Base-by-base conservation (phyloP, 2,797 vertebrate genomes). In the Micrastur ruficollis region DNA sequence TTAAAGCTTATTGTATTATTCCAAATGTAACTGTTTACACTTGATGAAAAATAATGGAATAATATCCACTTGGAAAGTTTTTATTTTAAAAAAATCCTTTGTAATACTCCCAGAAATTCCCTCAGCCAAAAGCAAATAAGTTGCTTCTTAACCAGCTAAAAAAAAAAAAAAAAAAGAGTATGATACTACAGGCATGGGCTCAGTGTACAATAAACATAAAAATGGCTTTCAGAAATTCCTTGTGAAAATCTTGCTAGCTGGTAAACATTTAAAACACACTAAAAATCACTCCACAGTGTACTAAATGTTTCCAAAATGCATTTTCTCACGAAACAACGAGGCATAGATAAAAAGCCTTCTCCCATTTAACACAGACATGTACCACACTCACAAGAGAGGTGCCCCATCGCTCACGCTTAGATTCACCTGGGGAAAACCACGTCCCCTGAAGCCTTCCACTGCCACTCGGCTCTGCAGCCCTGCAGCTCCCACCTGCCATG, bases 21-120 rank as follows among this genome's bases (percentile, higher is more conserved):
- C 97, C 96, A 98, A 98, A 98, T 98, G 98, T 97, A 98, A 98
- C 97, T 98, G 98, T 98, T 98, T 98, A 98, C 97, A 98, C 97
- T 98, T 98, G 98, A 98, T 96, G 96, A 97, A 98, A 97, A 98
- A 98, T 97, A 98, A 97, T 98, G 97, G 98, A 98, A 97, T 98
- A 98, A 98, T 98, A 97, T 97, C 95, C 97, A 98, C 97, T 98
- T 98, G 97, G 98, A 98, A 98, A 98, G 98, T 94, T 86, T 56
- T 81, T 74, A 31, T 84, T 91, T 95, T 86, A n/a, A 47, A 95
- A 97, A 97, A 97, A 97, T 96, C 74, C 84, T 97, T 96, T 98
- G 94, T 95, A 95, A 95, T 96, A 73, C 97, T 98, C 98, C 97
- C 98, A 98, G 97, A 97, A 98, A 96, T 96, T 97, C 88, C 86